phyloP scores from a whole-genome alignment of 2,888 invertebrate genomes.

The Drosophila fungiperda region DNA sequence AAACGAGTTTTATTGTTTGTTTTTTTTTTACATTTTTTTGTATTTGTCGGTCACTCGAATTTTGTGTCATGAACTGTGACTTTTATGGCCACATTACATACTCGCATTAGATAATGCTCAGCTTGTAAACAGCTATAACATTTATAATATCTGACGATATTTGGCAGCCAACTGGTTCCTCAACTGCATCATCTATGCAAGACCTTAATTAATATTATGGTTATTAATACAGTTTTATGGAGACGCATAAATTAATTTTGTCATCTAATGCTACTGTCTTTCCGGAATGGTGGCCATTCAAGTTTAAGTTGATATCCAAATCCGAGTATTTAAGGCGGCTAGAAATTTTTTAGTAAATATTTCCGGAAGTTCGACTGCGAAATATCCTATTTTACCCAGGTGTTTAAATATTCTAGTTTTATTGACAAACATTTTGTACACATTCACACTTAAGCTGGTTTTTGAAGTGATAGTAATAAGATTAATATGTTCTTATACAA shows the following conservation, averaged over 20 bases:
- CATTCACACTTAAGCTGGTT: neutral
- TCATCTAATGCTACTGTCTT: neutral
- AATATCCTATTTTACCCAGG: neutral
- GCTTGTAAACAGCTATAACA: constrained; percentile 21
- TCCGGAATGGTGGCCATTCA: constrained; percentile 1
- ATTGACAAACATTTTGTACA: neutral
- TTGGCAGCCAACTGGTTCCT: constrained; percentile 34
- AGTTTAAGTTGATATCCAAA: constrained; percentile 3
- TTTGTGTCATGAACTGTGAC: constrained; percentile 68
- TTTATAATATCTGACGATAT: constrained; percentile 14
- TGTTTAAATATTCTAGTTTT: neutral
- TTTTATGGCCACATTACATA: constrained; percentile 40
- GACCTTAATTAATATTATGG: constrained; percentile 19
- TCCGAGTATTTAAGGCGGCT: too few relatives aligned
- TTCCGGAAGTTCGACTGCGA: neutral
- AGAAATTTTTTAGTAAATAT: neutral
- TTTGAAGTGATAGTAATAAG: neutral
- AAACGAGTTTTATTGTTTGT: constrained; percentile 22
- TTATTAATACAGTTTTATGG: constrained; percentile 34
- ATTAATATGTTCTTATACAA: neutral
- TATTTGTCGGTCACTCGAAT: constrained; percentile 31
- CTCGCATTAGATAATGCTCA: constrained; percentile 66
- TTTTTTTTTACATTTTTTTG: neutral
- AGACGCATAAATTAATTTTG: constrained; percentile 6
- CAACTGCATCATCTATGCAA: constrained; percentile 16